Percentiles rank a stretch among this genome's conserved stretches.
phyloP scores from a whole-genome alignment of 2,888 invertebrate genomes.

The Cephus spinipes region DNA sequence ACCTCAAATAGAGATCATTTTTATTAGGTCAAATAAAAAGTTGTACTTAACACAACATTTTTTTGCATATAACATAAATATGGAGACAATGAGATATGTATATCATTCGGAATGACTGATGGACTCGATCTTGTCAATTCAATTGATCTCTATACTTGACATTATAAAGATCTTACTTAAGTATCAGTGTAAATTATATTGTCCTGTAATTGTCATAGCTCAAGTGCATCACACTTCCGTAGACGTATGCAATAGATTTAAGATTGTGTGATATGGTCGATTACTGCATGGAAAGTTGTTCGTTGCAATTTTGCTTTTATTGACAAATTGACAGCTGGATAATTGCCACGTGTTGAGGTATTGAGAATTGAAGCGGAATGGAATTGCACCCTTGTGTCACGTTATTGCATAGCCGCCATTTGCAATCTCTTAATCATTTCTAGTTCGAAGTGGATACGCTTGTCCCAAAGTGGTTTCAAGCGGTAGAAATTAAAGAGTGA shows the following conservation, averaged over 20 bases:
- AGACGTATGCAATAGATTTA: neutral
- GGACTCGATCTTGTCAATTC: neutral
- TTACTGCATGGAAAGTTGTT: neutral
- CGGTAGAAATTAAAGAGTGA: neutral
- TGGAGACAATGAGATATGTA: neutral
- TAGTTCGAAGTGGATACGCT: neutral
- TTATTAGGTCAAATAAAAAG: neutral
- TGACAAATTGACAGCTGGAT: neutral
- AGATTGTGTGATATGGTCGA: neutral
- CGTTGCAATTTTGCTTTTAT: neutral
- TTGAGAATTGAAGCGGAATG: neutral
- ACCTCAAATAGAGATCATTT: neutral
- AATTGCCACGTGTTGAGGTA: neutral
- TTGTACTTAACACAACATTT: neutral
- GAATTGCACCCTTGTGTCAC: neutral
- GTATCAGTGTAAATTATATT: neutral
- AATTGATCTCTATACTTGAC: constrained; percentile 31
- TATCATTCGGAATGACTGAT: neutral
- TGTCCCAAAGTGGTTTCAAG: neutral
- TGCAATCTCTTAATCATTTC: neutral
- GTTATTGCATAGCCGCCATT: neutral
- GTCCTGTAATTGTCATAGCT: neutral
- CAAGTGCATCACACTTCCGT: neutral
- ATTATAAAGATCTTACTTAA: neutral
- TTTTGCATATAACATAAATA: neutral